Evolutionary conservation across 2,888 invertebrate species (phyloP).

Genomic region (Tetramorium bicarinatum): DNA sequence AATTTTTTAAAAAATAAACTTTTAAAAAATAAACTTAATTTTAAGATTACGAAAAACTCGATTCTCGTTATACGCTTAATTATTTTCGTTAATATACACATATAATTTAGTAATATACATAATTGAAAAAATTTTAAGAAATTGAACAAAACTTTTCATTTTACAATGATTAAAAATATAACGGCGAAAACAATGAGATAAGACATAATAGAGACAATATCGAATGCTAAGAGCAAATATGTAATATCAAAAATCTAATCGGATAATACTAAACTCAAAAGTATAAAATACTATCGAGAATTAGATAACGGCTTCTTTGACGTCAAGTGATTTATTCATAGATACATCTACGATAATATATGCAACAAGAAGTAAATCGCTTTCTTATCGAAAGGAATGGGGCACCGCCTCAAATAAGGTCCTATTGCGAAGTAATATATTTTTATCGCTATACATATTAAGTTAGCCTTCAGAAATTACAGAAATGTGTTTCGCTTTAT

Average conservation of each 20-base stretch:
- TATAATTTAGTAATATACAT: no score
- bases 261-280: conserved; percentile 2
- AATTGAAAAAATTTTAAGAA: neutral
- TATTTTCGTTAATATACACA: neutral
- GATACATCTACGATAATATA: conserved; percentile 52
- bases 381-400: conserved; percentile 38
- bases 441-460: conserved; percentile 26
- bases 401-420: conserved; percentile 18
- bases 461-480: conserved; percentile 41
- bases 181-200: neutral
- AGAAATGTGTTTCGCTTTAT: conserved; percentile 19
- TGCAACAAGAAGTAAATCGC: conserved; percentile 47
- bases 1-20: neutral
- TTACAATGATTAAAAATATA: neutral
- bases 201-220: neutral
- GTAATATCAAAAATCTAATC: conserved; percentile 20
- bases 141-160: neutral
- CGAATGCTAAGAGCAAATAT: neutral
- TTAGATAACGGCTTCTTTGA: conserved; percentile 33
- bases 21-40: neutral
- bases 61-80: neutral
- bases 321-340: conserved; percentile 48
- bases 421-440: conserved; percentile 37
- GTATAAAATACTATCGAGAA: neutral
- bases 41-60: neutral